Evolutionary conservation across 1,140 invertebrate species (phyloP).

Genomic region (Alviniconcha marisindica): DNA sequence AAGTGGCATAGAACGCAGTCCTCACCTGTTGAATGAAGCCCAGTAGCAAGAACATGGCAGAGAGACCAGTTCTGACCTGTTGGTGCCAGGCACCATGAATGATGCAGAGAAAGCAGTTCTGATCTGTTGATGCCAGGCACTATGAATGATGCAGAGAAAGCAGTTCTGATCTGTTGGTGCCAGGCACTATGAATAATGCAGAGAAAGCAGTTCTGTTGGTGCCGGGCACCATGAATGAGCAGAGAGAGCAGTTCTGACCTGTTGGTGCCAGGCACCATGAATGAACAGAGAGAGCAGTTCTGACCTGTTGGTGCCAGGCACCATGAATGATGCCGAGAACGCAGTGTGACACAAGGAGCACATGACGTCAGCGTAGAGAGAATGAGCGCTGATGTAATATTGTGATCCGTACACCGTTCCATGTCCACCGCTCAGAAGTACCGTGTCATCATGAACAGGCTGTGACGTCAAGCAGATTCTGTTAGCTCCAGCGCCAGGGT

Average conservation of each 20-base stretch:
- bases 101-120: too few species aligned
- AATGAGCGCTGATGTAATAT: not conserved
- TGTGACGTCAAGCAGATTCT: not conserved
- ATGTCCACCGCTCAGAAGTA: not conserved
- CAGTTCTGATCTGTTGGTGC: not conserved
- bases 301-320: slow-evolving; percentile 53
- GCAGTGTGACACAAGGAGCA: not conserved
- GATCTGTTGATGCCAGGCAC: too few species aligned
- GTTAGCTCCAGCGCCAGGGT: not conserved
- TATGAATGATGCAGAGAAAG: not conserved
- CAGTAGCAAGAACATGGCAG: slow-evolving; percentile 41
- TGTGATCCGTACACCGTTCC: not conserved
- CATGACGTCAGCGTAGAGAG: not conserved
- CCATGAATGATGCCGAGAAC: slow-evolving; percentile 47
- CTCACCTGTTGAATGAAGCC: slow-evolving; percentile 24
- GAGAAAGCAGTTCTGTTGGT: not conserved
- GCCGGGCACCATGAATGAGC: not conserved
- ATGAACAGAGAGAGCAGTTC: not conserved
- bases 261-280: slow-evolving; percentile 46
- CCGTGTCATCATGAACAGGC: not conserved
- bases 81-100: slow-evolving; percentile 57
- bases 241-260: not conserved
- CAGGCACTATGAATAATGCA: not conserved
- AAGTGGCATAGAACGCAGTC: not conserved
- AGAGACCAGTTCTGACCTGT: not conserved